Base-by-base conservation (phyloP, 1,140 invertebrate genomes). In the Laupala kohalensis region DNA sequence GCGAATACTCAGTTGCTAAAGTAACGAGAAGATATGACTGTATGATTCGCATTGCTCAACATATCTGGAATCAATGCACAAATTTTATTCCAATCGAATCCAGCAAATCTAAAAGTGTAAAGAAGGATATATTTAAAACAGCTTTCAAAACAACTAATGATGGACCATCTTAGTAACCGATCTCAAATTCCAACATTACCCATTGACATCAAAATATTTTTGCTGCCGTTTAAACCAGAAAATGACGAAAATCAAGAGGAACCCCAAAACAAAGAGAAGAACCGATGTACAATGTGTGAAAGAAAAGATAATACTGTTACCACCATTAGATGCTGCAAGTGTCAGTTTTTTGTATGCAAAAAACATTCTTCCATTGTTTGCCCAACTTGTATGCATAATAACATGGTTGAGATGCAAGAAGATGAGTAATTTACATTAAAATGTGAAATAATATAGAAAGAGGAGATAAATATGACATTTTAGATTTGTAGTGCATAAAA, bases 1-100 rank as follows among this genome's bases (percentile, higher is more conserved):
- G 77, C 3, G 75, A 71, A 65, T 81, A 80, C 76, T 79, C 77
- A n/a, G 74, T 74, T 67, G 73, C 74, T 63, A 73, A 80, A 71
- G 76, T 73, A 73, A 80, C 77, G 19, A 72, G 75, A 64, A 75
- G 79, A 26, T 81, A 71, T 23, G 5, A n/a, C 64, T 23, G 19
- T 64, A 25, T 64, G 19, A 6, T 64, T 64, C n/a, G 24, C 64
- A 64, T 64, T 64, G 19, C 64, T 64, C 5, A 64, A 64, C 64
- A 6, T 64, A 23, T 19, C 64, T 19, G 64, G 64, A 25, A 64
- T 64, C 64, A 64, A 64, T 64, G 64, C 64, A 23, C 64, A 64
- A 25, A 64, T 64, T 37, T 37, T 37, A 37, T 37, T 37, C 15
- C 30, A 37, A 37, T 37, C 30, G 30, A 37, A 37, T 6, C 30